phyloP scores from a whole-genome alignment of 1,140 invertebrate genomes.

The Popillia japonica region DNA sequence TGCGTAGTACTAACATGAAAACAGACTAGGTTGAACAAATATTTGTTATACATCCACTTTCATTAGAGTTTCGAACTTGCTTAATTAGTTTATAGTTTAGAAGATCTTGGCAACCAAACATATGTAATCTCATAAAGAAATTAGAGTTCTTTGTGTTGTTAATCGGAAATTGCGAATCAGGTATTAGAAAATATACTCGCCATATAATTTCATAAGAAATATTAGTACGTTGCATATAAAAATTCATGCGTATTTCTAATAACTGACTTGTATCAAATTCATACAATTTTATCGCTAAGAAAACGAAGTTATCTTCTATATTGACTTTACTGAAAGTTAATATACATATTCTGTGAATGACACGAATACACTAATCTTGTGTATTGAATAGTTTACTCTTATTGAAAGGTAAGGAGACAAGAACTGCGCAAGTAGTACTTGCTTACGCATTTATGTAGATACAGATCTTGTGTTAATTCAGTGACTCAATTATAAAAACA shows the following conservation, averaged over 20 bases:
- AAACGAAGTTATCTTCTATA: background rate
- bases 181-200: background rate
- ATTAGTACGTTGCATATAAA: no score
- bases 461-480: constrained; percentile 3
- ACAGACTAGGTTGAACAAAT: background rate
- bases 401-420: constrained; percentile 9
- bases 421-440: background rate
- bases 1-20: background rate
- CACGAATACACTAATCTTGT: background rate
- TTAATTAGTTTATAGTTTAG: background rate
- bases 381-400: background rate
- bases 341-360: constrained; percentile 3
- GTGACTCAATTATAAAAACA: constrained; percentile 5
- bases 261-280: background rate
- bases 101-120: background rate
- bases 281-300: constrained; percentile 1
- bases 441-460: constrained; percentile 12
- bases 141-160: background rate
- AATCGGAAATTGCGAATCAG: background rate
- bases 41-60: background rate
- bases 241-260: background rate
- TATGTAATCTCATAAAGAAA: background rate
- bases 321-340: constrained; percentile 1
- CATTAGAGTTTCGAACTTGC: background rate
- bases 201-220: background rate